Base-by-base conservation (phyloP, 2,113 vertebrate genomes). In the Ameiurus melas region DNA sequence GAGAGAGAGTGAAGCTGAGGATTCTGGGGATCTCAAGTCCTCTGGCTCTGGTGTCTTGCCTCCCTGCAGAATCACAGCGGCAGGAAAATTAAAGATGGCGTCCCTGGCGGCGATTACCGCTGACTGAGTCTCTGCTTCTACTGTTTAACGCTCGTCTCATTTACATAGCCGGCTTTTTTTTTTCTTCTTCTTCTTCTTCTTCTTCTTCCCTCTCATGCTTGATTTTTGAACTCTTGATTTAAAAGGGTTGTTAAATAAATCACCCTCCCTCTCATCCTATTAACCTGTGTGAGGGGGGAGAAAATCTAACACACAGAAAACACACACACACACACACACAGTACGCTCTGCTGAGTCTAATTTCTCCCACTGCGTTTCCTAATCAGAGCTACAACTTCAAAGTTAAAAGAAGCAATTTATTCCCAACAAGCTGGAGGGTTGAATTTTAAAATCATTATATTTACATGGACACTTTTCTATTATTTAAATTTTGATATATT, bases 31-130 rank as follows among this genome's bases (percentile, higher is more conserved):
- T 81, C 53, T 70, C 19, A n/a, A 85, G 83, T 84, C 64, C 43
- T 70, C 27, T 84, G 33, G 73, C 20, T 85, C 70, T 57, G 30
- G 22, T 78, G 33, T 89, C 70, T 90, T 60, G 87, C 84, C 73
- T 87, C 86, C 86, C 85, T 36, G 53, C 84, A 89, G 90, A 91
- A 89, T 90, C 89, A 91, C 92, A 90, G 90, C 93, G 92, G 90
- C 91, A 89, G 90, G 85, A 88, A 89, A 88, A 92, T 89, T 87
- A 90, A 90, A 75, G 89, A 70, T 84, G 83, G 75, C 88, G 90
- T 92, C 85, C 89, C 90, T 90, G 13, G 55, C 87, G 90, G 84
- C n/a, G 47, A 20, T 84, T 68, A 84, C 75, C 85, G 60, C 81
- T 47, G 51, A 51, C 57, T 20, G 73, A 53, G n/a, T 20, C 19